These are phyloP conservation scores for Conger conger DNA, from an alignment of 2,113 vertebrate genomes.

Conservation along the genomic window DNA sequence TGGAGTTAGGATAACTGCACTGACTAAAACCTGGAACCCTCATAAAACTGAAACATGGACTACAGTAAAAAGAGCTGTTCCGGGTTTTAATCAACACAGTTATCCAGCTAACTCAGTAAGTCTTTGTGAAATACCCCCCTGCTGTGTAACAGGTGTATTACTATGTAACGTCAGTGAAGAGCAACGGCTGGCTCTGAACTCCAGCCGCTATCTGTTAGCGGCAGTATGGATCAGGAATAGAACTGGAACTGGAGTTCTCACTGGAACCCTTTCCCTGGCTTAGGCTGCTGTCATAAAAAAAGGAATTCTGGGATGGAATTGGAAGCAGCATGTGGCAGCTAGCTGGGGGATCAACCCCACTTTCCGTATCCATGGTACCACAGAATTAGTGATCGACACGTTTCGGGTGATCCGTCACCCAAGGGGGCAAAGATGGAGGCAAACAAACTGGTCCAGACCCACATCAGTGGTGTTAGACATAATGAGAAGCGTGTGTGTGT, in stretches of 20 bases:
- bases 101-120: too few species aligned
- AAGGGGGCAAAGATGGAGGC: conserved; percentile 66
- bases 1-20: too few species aligned
- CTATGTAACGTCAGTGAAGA: too few species aligned
- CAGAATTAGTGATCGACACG: conserved; percentile 50
- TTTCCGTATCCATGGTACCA: background rate
- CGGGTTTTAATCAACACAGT: too few species aligned
- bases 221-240: conserved; percentile 9
- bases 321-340: conserved; percentile 63
- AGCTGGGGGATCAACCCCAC: conserved; percentile 33
- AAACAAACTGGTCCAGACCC: conserved; percentile 42
- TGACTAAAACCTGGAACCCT: too few species aligned
- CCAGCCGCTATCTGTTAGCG: background rate
- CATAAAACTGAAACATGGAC: too few species aligned
- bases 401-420: conserved; percentile 66
- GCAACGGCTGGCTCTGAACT: background rate
- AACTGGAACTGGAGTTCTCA: conserved; percentile 48
- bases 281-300: conserved; percentile 61
- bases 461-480: background rate
- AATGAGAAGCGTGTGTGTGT: background rate
- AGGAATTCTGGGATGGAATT: conserved; percentile 63
- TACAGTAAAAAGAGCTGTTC: too few species aligned
- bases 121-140: too few species aligned
- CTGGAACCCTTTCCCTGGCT: conserved; percentile 65
- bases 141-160: too few species aligned